phyloP scores from a whole-genome alignment of 2,888 invertebrate species.

The Auanema sp. region DNA sequence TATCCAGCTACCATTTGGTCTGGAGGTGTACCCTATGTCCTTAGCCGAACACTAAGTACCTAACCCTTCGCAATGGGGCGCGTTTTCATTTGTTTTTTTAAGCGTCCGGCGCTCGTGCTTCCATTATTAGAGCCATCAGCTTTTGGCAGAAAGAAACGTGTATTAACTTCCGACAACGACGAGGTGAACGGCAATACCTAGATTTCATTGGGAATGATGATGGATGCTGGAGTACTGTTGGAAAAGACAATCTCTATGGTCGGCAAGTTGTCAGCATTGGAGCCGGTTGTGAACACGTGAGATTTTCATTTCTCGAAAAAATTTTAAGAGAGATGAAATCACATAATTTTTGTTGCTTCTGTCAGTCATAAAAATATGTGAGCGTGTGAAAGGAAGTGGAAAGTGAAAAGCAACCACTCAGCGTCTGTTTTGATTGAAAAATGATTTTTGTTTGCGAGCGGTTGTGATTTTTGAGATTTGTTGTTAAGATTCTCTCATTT shows the following conservation, averaged over 20 bases:
- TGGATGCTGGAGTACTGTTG: conserved; percentile 53
- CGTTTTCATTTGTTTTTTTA: not conserved
- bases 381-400: not conserved
- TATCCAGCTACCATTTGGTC: conserved; percentile 43
- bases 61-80: too few species aligned
- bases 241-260: conserved; percentile 34
- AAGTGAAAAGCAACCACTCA: not conserved
- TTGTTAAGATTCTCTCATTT: not conserved
- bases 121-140: conserved; percentile 36
- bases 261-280: conserved; percentile 47
- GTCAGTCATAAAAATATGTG: not conserved
- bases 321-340: not conserved
- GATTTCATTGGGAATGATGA: conserved; percentile 36
- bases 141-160: conserved; percentile 49
- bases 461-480: not conserved
- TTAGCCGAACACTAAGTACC: conserved; percentile 30
- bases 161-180: conserved; percentile 37
- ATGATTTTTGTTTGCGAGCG: not conserved
- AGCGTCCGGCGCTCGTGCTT: conserved; percentile 21
- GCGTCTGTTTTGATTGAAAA: not conserved
- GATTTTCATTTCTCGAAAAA: conserved; percentile 6
- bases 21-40: conserved; percentile 34
- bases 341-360: conserved; percentile 1
- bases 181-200: conserved; percentile 11
- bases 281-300: conserved; percentile 47